phyloP scores from a whole-genome alignment of 2,113 vertebrate genomes.

The Tylochromis polylepis region DNA sequence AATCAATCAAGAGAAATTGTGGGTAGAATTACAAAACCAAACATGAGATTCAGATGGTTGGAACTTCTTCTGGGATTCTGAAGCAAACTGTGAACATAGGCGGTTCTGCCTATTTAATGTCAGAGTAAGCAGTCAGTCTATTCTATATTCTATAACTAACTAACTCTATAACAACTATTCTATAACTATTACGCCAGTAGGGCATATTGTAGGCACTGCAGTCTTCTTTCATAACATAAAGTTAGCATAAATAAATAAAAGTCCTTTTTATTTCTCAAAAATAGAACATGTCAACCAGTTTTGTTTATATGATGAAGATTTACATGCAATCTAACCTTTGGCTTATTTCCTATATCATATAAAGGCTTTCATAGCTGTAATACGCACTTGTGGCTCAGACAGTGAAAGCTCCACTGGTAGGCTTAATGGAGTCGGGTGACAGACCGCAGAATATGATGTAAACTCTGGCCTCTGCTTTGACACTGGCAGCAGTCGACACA shows the following conservation, averaged over 20 bases:
- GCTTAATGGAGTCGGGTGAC: neutral
- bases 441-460: neutral
- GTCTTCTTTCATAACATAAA: neutral
- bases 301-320: neutral
- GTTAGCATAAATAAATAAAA: neutral
- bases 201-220: neutral
- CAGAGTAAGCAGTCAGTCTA: neutral
- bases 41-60: neutral
- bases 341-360: neutral
- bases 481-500: constrained; percentile 45
- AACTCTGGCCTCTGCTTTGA: neutral
- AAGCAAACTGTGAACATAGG: neutral
- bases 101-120: neutral
- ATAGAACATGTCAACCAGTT: neutral
- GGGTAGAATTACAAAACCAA: neutral
- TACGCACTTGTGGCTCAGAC: neutral
- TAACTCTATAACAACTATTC: too few relatives aligned
- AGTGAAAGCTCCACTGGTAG: neutral
- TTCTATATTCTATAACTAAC: neutral
- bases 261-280: neutral
- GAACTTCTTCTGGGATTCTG: neutral
- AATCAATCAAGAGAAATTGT: neutral
- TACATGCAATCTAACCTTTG: neutral
- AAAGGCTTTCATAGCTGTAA: neutral
- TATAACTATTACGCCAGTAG: neutral